phyloP scores from a whole-genome alignment of 1,140 invertebrate genomes.

The Ceratina australensis region DNA sequence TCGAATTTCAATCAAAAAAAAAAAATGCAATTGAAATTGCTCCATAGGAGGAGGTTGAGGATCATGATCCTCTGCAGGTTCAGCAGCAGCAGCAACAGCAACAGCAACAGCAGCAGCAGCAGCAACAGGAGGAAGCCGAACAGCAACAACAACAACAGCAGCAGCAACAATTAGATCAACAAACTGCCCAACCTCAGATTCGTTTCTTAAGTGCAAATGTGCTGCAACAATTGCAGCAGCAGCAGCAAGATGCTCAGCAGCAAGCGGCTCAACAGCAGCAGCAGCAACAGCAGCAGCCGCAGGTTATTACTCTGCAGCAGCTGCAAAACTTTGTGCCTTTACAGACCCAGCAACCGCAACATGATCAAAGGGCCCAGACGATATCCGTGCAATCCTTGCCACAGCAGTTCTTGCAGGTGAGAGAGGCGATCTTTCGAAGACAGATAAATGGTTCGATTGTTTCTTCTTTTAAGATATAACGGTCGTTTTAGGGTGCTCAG shows the following conservation, averaged over 20 bases:
- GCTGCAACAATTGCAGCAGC: slow-evolving; percentile 76
- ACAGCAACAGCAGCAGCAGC: slow-evolving; percentile 60
- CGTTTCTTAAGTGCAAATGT: slow-evolving; percentile 76
- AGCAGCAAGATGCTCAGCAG: slow-evolving; percentile 72
- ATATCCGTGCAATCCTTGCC: slow-evolving; percentile 81
- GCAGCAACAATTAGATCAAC: slow-evolving; percentile 79
- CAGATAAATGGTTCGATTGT: not conserved
- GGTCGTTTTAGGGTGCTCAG: slow-evolving; percentile 69
- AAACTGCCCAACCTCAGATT: slow-evolving; percentile 74
- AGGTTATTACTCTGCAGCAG: slow-evolving; percentile 81
- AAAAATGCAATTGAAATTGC: not conserved
- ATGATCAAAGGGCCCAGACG: slow-evolving; percentile 76
- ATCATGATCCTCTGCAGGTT: slow-evolving; percentile 70
- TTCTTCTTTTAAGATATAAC: not conserved
- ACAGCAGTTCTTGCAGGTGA: slow-evolving; percentile 81
- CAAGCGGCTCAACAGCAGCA: slow-evolving; percentile 72
- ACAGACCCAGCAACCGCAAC: slow-evolving; percentile 73
- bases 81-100: slow-evolving; percentile 62
- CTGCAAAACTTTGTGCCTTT: slow-evolving; percentile 80
- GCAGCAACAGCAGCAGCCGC: slow-evolving; percentile 75
- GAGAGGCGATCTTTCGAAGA: not conserved
- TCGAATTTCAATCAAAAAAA: not conserved
- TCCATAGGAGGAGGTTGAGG: slow-evolving; percentile 74
- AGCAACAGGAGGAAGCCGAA: slow-evolving; percentile 70
- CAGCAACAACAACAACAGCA: slow-evolving; percentile 77